Conservation (phyloP, 64 coral and sea anemone species). For the Platygyra sinensis region DNA sequence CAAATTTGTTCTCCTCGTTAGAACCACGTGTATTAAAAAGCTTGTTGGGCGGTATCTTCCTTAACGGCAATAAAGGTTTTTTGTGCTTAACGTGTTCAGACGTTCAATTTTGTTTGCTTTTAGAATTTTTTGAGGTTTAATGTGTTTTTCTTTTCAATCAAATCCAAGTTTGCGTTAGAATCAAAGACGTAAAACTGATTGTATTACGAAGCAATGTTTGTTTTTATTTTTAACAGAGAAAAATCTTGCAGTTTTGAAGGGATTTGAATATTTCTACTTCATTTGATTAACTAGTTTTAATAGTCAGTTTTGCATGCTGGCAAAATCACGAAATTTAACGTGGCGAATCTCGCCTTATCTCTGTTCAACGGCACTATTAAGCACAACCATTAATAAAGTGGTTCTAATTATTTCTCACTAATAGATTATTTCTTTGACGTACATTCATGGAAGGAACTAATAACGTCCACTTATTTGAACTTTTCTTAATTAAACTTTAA, state of each 20-base stretch:
- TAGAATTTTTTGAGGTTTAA: not conserved
- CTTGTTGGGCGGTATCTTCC: not conserved
- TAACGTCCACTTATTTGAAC: slow-evolving; percentile 16
- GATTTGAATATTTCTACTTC: not conserved
- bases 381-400: slow-evolving; percentile 3
- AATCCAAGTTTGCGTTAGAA: not conserved
- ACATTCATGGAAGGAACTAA: slow-evolving; percentile 6
- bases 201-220: not conserved
- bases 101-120: slow-evolving; percentile 6
- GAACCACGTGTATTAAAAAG: not conserved
- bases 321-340: not conserved
- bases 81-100: not conserved
- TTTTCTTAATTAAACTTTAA: slow-evolving; percentile 40
- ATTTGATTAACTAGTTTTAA: slow-evolving; percentile 1
- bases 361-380: not conserved
- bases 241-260: not conserved
- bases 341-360: not conserved
- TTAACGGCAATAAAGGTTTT: not conserved
- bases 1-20: not conserved
- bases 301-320: not conserved
- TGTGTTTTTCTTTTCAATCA: not conserved
- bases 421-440: slow-evolving; percentile 15
- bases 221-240: not conserved
- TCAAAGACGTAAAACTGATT: not conserved
- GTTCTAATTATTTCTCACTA: slow-evolving; percentile 30